Conservation (phyloP, 2,888 invertebrate genomes). For the Pantelozetes paolii region DNA sequence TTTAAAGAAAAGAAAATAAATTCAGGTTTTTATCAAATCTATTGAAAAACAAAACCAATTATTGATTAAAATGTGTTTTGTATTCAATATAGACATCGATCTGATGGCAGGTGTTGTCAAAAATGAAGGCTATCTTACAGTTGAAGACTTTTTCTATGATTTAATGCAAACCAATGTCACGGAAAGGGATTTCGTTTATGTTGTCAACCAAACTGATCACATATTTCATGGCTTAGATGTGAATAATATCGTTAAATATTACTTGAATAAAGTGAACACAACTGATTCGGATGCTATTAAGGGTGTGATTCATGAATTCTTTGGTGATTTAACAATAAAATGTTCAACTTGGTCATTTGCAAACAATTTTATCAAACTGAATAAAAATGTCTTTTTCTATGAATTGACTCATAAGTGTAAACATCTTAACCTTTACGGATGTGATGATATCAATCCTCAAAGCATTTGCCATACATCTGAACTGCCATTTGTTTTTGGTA, state of each 20-base stretch:
- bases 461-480: neutral
- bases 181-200: neutral
- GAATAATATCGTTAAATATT: neutral
- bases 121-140: neutral
- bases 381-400: neutral
- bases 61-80: too few relatives aligned
- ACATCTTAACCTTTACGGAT: neutral
- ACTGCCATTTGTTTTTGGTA: neutral
- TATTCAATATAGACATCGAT: neutral
- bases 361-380: neutral
- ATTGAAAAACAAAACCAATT: too few relatives aligned
- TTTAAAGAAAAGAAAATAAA: neutral
- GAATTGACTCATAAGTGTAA: neutral
- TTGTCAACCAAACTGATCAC: neutral
- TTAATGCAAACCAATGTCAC: neutral
- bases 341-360: constrained; percentile 35
- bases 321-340: neutral
- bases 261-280: neutral
- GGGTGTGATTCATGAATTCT: neutral
- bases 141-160: neutral
- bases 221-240: neutral
- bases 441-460: too few relatives aligned
- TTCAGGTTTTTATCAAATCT: neutral
- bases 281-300: neutral
- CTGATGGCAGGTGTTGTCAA: neutral